phyloP scores from a whole-genome alignment of 1,140 invertebrate species.

The Metaphire vulgaris region DNA sequence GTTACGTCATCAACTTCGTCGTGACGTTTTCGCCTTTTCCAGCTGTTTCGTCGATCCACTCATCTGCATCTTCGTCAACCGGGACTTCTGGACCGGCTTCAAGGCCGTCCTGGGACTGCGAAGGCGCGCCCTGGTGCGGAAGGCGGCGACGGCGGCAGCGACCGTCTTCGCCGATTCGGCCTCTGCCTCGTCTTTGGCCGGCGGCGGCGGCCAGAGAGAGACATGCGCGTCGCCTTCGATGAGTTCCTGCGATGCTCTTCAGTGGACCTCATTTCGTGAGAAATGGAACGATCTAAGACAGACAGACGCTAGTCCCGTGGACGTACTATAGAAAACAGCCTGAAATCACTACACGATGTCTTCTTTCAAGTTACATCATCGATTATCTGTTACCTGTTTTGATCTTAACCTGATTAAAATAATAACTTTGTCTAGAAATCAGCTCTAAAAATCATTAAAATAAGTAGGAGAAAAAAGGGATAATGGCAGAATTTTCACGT shows the following conservation, averaged over 20 bases:
- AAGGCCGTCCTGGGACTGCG: background rate
- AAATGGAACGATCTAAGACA: background rate
- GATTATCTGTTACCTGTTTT: no score
- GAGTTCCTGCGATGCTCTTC: background rate
- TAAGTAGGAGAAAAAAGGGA: no score
- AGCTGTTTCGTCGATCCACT: background rate
- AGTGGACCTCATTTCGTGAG: background rate
- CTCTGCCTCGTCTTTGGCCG: no score
- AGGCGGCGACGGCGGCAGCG: conserved; percentile 1
- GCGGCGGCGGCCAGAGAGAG: background rate
- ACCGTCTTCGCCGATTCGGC: background rate
- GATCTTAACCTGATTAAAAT: no score
- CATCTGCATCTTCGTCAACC: background rate
- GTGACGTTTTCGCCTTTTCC: background rate
- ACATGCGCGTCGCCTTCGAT: background rate
- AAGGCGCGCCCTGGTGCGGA: background rate
- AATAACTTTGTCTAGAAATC: no score
- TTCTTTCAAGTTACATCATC: no score
- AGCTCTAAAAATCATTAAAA: no score
- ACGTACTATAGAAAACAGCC: background rate
- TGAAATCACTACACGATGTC: background rate
- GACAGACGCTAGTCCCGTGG: no score
- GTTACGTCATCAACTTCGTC: background rate
- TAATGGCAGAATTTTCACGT: no score
- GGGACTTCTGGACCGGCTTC: background rate